Base-by-base conservation (phyloP, 2,113 vertebrate genomes). In the Dipodomys merriami region DNA sequence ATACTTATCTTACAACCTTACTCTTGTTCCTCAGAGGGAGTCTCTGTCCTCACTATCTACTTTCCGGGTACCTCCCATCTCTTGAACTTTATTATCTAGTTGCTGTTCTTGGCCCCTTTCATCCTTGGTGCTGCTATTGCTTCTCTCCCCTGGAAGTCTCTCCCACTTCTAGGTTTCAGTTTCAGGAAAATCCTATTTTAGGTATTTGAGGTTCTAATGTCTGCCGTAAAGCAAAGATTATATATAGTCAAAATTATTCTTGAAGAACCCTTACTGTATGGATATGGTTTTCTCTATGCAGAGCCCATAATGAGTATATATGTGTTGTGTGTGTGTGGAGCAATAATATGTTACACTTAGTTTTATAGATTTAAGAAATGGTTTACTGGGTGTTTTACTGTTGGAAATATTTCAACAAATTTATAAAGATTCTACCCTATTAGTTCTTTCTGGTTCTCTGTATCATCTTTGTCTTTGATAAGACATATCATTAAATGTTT, bases 361-460 rank as follows among this genome's bases (percentile, higher is more conserved):
- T 90, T 81, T 33, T 23, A 33, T 92, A 23, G 13, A 90, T 81
- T 67, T 87, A 39, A 90, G 29, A 92, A 72, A 76, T 35, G 35
- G 4, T 87, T 57, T 86, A 78, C 39, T 18, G 65, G 76, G 60
- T 83, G 6, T 69, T 92, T 94, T 72, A n/a, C 22, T 88, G 19
- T 69, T 86, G 39, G 20, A 39, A 86, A 49, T 76, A 72, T 46
- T 86, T 67, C 19, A 88, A 69, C 46, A 91, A 44, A 90, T 93
- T 74, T 95, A 78, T 82, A 93, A 53, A 93, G 35, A 82, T 82
- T 60, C 27, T 64, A 93, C 73, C 44, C 71, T 83, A 6, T 67
- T 49, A 79, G 22, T 33, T 90, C 33, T 60, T 71, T 35, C 64
- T 78, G 1, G 88, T 76, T 78, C 57, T 82, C 44, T 62, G 7